These are phyloP conservation scores for Pelvicachromis taeniatus DNA, from an alignment of 2,113 vertebrate species.

Conservation along the genomic window DNA sequence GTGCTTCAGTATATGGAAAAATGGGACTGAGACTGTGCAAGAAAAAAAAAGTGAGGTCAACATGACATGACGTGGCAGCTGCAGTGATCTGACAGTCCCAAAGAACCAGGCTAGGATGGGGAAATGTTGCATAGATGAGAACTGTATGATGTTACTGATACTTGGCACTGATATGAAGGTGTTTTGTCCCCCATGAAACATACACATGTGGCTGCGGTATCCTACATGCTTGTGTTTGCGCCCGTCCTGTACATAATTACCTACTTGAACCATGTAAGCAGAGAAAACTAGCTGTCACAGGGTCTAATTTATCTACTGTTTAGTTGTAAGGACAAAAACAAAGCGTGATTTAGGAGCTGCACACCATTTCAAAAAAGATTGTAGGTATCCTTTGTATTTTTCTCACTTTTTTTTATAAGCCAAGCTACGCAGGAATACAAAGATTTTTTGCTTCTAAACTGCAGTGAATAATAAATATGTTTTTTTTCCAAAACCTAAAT, in stretches of 20 bases:
- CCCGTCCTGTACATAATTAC: neutral
- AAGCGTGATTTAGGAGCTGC: neutral
- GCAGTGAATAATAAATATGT: neutral
- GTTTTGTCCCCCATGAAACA: neutral
- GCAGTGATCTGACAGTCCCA: neutral
- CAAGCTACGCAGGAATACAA: neutral
- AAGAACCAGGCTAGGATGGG: neutral
- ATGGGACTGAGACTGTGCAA: neutral
- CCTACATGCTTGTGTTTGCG: neutral
- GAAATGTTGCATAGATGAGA: neutral
- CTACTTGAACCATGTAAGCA: neutral
- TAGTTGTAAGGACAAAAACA: neutral
- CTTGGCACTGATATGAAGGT: neutral
- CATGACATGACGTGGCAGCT: neutral
- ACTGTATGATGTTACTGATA: neutral
- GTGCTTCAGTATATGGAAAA: neutral
- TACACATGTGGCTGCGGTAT: neutral
- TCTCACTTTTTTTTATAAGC: neutral
- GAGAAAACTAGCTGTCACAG: neutral
- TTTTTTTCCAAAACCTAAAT: neutral
- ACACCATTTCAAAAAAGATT: neutral
- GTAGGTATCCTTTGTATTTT: neutral
- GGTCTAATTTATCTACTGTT: neutral
- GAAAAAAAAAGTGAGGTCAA: neutral
- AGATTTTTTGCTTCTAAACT: neutral